A percentile compares a stretch with the other conserved stretches of the same genome.
Evolutionary conservation across 2,888 invertebrate genomes (phyloP).

Genomic region (Habrosyne pyritoides): DNA sequence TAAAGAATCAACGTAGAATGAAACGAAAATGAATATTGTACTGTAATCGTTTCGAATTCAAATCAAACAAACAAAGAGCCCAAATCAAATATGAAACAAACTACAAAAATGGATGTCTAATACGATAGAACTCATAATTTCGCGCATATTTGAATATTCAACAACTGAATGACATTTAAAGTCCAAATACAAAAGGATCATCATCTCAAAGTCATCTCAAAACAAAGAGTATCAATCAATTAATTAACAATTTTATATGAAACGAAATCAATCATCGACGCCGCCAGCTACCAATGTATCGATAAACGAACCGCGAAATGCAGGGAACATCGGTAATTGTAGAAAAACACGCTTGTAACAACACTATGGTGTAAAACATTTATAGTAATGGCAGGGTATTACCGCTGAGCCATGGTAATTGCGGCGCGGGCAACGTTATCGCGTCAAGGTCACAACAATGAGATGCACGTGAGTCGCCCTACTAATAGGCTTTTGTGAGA

Average conservation of each 20-base stretch:
- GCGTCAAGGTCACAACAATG: conserved; percentile 46
- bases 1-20: background rate
- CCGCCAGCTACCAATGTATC: background rate
- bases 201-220: background rate
- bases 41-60: background rate
- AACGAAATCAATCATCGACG: background rate
- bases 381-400: conserved; percentile 39
- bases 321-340: conserved; percentile 36
- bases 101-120: too few species aligned
- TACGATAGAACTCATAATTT: too few species aligned
- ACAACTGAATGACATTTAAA: background rate
- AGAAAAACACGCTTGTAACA: conserved; percentile 31
- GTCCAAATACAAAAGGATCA: background rate
- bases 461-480: conserved; percentile 37
- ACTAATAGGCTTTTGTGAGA: conserved; percentile 21
- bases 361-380: conserved; percentile 35
- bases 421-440: conserved; percentile 34
- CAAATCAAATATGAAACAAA: too few species aligned
- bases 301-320: conserved; percentile 32
- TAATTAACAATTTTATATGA: conserved; percentile 1
- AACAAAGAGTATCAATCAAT: conserved; percentile 4
- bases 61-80: too few species aligned
- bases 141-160: too few species aligned
- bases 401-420: conserved; percentile 33
- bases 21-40: background rate